phyloP scores from a whole-genome alignment of 2,113 vertebrate species.

The Callorhinus ursinus region DNA sequence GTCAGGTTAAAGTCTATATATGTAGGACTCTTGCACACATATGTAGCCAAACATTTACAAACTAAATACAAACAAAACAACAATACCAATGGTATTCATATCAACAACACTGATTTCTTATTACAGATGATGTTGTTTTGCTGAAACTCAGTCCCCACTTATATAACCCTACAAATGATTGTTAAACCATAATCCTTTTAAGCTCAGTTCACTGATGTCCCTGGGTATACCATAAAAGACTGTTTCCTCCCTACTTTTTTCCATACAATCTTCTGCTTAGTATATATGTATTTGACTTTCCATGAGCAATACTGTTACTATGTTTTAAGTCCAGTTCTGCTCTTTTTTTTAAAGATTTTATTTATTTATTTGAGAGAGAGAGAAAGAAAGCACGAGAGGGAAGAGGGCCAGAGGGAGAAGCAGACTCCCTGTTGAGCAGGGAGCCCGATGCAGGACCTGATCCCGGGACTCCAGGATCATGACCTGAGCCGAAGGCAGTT shows the following conservation, averaged over 20 bases:
- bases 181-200: background rate
- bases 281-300: background rate
- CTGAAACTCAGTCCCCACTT: background rate
- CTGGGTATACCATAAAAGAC: background rate
- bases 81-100: background rate
- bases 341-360: background rate
- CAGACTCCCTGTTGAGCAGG: too few species aligned
- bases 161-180: background rate
- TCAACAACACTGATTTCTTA: background rate
- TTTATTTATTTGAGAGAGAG: too few species aligned
- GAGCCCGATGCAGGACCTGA: too few species aligned
- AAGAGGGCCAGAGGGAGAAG: too few species aligned
- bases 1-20: background rate
- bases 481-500: too few species aligned
- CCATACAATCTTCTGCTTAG: background rate
- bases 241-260: background rate
- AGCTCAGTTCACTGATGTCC: background rate
- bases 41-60: background rate
- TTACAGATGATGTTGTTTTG: background rate
- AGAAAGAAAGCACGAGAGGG: too few species aligned
- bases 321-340: background rate
- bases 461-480: too few species aligned
- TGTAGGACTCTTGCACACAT: background rate
- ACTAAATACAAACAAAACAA: slow-evolving; percentile 1
- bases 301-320: background rate